Evolutionary conservation across 2,888 invertebrate genomes (phyloP), one percentile per base, ranked within the genome.

Genomic region (Apamea crenata): DNA sequence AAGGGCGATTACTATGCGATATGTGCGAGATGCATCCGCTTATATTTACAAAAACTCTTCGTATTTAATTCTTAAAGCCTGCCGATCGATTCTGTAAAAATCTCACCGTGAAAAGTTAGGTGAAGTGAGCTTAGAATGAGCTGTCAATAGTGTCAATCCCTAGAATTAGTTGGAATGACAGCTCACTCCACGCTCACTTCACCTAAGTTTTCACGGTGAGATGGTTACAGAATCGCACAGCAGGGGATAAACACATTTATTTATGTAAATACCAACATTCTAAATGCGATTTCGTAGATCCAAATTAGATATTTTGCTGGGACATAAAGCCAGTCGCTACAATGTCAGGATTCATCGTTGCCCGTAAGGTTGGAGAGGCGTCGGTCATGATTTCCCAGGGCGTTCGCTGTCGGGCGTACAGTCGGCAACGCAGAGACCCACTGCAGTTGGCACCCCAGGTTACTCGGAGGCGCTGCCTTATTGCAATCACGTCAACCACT

Each of bases 381-480:
- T 91, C 92, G 91, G 90, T 91, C 92, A 94, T 96, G 96, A 96
- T 96, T 96, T 96, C 96, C 96, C 96, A 92, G 92, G 96, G 93
- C 94, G 92, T 94, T 90, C 88, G 90, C 91, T 91, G 94, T 93
- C 92, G 93, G 89, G 91, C 91, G 91, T 93, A 92, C 91, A 93
- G 74, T 79, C 83, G 86, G 87, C 92, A 92, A 87, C 91, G 87
- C 86, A 71, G 89, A 90, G 87, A 88, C 84, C 86, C 71, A 82
- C 87, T 89, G 83, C 87, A 88, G 84, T 90, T 86, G 86, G 81
- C 83, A 86, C 77, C 87, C 87, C 85, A 84, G 86, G 84, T 88
- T 83, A 90, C 88, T 86, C 78, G 75, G 83, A 80, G 85, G 83
- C 87, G 82, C 87, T 86, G 88, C 87, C 91, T 91, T 91, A 92